Conservation (phyloP, 2,113 vertebrate genomes). For the Garra rufa region DNA sequence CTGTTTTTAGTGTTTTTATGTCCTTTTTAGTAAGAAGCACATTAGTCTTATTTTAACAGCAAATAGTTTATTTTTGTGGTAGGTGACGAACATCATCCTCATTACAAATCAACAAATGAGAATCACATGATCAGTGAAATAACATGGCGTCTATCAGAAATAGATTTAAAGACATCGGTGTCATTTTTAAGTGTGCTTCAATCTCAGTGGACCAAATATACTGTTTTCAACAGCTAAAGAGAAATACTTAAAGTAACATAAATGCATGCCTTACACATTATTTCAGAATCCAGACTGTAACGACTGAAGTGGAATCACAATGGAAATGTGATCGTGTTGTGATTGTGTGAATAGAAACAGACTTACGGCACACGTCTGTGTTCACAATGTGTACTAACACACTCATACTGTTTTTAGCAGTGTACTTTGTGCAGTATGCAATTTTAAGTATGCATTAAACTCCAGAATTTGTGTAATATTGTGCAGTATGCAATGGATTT, state of each 20-base stretch:
- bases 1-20: neutral
- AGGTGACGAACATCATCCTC: conserved; percentile 29
- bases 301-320: neutral
- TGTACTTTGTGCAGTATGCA: neutral
- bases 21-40: neutral
- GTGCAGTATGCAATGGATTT: too few species aligned
- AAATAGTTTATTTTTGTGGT: conserved; percentile 44
- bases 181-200: neutral
- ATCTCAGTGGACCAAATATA: neutral
- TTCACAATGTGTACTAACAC: neutral
- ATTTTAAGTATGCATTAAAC: too few species aligned
- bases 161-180: neutral
- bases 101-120: conserved; percentile 40
- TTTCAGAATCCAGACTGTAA: neutral
- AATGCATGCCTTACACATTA: neutral
- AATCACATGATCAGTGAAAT: conserved; percentile 32
- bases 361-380: neutral
- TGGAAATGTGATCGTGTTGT: too few species aligned
- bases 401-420: neutral
- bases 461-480: too few species aligned
- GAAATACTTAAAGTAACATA: neutral
- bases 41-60: neutral
- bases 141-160: neutral
- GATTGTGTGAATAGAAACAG: neutral
- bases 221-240: neutral